Conservation (phyloP, 2,888 invertebrate genomes). For the Byasa hedistus region DNA sequence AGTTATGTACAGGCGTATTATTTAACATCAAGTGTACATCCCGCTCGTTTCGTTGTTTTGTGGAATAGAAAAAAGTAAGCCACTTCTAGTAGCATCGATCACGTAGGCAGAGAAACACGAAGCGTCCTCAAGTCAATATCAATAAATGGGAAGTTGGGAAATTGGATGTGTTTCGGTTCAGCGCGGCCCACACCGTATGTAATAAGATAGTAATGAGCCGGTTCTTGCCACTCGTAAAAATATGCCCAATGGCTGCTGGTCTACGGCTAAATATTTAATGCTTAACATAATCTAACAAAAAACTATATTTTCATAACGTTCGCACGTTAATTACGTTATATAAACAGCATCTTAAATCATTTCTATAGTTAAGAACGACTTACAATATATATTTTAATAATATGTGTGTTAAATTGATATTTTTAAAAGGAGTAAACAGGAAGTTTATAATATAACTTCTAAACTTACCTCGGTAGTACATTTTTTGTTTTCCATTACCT, state of each 20-base stretch:
- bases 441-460: background rate
- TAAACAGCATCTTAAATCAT: background rate
- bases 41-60: too few species aligned
- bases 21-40: too few species aligned
- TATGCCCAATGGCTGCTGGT: constrained; percentile 66
- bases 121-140: constrained; percentile 79
- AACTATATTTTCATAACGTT: background rate
- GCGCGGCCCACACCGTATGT: constrained; percentile 65
- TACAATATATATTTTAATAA: background rate
- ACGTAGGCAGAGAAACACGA: constrained; percentile 53
- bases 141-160: constrained; percentile 79
- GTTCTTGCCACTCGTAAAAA: constrained; percentile 72
- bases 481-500: constrained; percentile 20
- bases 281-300: constrained; percentile 29
- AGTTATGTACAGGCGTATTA: too few species aligned
- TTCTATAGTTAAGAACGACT: background rate
- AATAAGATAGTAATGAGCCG: constrained; percentile 78
- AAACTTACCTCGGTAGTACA: constrained; percentile 6
- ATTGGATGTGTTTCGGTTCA: constrained; percentile 78
- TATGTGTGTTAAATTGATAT: background rate
- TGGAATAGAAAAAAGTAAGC: constrained; percentile 5
- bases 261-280: constrained; percentile 74
- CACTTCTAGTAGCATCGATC: constrained; percentile 51
- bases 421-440: background rate
- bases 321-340: constrained; percentile 4